These are phyloP conservation scores for Cassiopea xamachana DNA, from an alignment of 30 jellyfish, hydroid and myxozoan species.

Conservation along the genomic window DNA sequence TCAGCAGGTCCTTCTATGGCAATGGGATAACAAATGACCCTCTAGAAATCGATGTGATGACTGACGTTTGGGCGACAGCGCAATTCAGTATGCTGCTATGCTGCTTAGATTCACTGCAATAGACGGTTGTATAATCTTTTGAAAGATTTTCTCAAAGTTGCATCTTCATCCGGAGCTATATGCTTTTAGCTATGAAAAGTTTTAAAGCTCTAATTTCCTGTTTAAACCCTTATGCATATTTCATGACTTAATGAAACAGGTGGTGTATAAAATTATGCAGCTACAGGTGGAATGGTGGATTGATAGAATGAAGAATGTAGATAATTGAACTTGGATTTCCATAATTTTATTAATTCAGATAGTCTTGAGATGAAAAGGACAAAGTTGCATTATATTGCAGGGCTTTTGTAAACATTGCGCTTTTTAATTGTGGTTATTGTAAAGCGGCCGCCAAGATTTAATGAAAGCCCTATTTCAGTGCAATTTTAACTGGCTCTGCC, in stretches of 20 bases:
- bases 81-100: background rate
- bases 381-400: too few species aligned
- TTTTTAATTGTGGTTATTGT: too few species aligned
- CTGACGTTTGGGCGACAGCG: background rate
- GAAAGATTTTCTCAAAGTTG: background rate
- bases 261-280: slow-evolving; percentile 29
- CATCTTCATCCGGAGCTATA: background rate
- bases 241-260: slow-evolving; percentile 43
- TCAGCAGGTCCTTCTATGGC: slow-evolving; percentile 76
- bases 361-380: too few species aligned
- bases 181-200: slow-evolving; percentile 44
- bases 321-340: background rate
- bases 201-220: slow-evolving; percentile 62
- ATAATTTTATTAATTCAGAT: too few species aligned
- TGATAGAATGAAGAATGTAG: background rate
- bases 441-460: too few species aligned
- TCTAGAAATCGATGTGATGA: background rate
- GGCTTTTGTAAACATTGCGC: too few species aligned
- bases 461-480: too few species aligned
- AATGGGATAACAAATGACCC: slow-evolving; percentile 34
- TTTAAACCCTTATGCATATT: slow-evolving; percentile 42
- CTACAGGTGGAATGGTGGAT: background rate
- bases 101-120: background rate
- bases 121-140: background rate
- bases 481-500: too few species aligned